Base-by-base conservation (phyloP, 2,113 vertebrate species). In the Rhinopomastus cyanomelas region DNA sequence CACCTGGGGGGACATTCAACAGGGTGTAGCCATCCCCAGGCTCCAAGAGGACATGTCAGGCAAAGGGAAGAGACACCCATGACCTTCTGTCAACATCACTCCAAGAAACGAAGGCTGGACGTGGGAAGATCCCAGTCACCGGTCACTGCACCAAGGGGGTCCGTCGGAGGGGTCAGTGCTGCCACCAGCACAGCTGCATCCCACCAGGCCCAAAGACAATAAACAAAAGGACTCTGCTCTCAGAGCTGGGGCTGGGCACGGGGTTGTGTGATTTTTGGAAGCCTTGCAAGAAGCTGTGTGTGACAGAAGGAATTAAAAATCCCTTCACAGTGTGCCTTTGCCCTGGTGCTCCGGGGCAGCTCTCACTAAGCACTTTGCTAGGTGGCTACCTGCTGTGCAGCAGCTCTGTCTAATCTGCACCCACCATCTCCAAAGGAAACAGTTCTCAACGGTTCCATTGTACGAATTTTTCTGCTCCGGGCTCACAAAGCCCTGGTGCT, bases 221-320 rank as follows among this genome's bases (percentile, higher is more conserved):
- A 96, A 96, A 95, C 89, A 96, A 95, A 95, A 89, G 85, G 82
- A 85, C 88, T 89, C 59, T 0, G 3, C 73, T 84, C 72, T 25
- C 85, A 16, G 87, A 92, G 92, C 53, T 0, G 2, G 85, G 69
- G 32, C 66, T 91, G 91, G 92, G 91, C 85, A 94, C 0, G 2
- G 83, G 91, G 94, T 94, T 94, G 81, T 96, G 96, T 96, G 94
- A 93, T 91, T 96, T 89, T 96, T 96, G 96, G 95, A 96, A 91
- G 68, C 59, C 51, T 91, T 62, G 92, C 85, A 92, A 61, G 71
- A 75, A 52, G 53, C 4, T 51, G 69, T 59, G 92, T 89, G 85
- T 65, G 94, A 94, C 87, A 93, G 80, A 91, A 79, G 91, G 80
- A 95, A 95, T 86, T 78, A 89, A 89, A 87, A 86, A 78, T 44